These are phyloP conservation scores for Ploceus nigricollis DNA, from an alignment of 2,113 vertebrate species.

Conservation along the genomic window DNA sequence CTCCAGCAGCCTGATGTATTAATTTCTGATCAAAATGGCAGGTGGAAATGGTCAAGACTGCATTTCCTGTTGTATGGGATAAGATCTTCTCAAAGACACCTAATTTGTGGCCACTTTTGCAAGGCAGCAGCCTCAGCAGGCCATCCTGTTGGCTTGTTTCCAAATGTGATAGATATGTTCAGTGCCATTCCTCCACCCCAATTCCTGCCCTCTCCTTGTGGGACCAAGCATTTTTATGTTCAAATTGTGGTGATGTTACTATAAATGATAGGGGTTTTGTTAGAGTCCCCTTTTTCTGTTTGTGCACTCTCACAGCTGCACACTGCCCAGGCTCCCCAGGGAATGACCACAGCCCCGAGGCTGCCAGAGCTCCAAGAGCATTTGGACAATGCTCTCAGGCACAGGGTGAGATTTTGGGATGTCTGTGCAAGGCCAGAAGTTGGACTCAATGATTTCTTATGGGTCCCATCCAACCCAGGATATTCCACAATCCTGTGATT, in stretches of 20 bases:
- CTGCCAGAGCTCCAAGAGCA: background rate
- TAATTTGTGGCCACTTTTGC: accelerated
- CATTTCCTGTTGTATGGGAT: background rate
- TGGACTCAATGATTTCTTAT: background rate
- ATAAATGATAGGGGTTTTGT: background rate
- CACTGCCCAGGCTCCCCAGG: background rate
- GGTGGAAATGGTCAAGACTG: background rate
- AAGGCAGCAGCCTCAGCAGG: background rate
- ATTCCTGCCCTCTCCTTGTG: background rate
- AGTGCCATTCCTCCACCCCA: background rate
- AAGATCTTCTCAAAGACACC: background rate
- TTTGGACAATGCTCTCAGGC: background rate
- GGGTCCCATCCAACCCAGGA: background rate
- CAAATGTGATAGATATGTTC: background rate
- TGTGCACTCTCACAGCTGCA: background rate
- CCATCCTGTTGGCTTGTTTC: accelerated
- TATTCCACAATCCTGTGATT: background rate
- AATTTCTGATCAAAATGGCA: background rate
- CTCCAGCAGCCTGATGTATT: background rate
- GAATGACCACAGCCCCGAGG: background rate
- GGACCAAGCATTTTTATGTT: background rate
- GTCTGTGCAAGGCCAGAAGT: background rate
- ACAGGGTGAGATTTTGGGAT: background rate
- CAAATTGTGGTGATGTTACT: background rate
- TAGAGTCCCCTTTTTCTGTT: background rate